phyloP scores from a whole-genome alignment of 2,797 vertebrate genomes.

The Sebastes steindachneri region DNA sequence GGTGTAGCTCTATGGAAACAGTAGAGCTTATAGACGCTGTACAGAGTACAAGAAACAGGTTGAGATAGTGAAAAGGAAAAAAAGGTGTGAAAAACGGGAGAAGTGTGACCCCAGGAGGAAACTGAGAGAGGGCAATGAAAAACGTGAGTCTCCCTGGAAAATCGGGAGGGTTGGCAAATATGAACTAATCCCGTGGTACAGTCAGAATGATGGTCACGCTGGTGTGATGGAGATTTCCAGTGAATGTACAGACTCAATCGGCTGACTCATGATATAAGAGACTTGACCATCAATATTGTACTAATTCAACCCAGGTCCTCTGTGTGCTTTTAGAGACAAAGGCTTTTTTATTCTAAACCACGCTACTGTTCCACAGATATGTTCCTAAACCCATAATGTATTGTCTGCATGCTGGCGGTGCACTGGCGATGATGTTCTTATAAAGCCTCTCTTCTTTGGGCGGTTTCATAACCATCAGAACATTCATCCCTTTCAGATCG shows the following conservation, averaged over 20 bases:
- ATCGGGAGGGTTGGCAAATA: no score
- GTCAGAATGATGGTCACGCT: not conserved
- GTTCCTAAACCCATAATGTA: constrained; percentile 9
- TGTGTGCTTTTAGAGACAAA: constrained; percentile 7
- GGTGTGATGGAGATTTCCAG: not conserved
- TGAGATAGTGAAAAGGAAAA: no score
- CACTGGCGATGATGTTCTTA: constrained; percentile 6
- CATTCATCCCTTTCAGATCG: constrained; percentile 53
- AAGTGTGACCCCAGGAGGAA: no score
- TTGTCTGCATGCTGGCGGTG: constrained; percentile 13
- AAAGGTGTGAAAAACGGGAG: no score
- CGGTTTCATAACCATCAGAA: constrained; percentile 55
- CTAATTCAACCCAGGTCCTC: constrained; percentile 6
- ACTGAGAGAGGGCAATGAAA: no score
- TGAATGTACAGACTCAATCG: not conserved
- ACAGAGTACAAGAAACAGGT: no score
- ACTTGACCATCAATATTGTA: not conserved
- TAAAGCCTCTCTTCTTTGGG: constrained; percentile 65
- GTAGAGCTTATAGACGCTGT: no score
- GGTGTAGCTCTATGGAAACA: no score
- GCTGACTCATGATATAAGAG: not conserved
- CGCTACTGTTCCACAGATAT: constrained; percentile 3
- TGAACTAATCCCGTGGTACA: not conserved
- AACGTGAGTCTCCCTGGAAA: no score
- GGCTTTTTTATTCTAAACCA: not conserved